These are phyloP conservation scores for Leucosticte australis DNA, from an alignment of 2,113 vertebrate species.

Conservation along the genomic window DNA sequence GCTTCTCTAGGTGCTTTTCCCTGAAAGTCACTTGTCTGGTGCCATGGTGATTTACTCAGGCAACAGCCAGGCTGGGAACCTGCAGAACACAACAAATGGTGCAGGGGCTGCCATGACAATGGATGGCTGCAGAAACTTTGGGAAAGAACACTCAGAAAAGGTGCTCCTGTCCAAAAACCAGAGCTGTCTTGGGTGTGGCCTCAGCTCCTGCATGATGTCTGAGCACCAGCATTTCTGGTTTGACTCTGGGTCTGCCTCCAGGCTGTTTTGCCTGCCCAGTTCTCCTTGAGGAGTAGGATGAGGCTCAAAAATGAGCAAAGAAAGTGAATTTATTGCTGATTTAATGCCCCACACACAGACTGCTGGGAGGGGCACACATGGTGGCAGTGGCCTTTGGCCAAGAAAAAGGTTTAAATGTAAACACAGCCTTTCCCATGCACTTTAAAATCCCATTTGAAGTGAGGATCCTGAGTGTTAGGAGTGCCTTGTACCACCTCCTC, in stretches of 20 bases:
- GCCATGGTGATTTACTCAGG: neutral
- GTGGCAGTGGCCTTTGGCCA: neutral
- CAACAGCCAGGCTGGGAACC: neutral
- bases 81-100: neutral
- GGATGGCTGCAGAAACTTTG: neutral
- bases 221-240: neutral
- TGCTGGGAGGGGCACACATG: rapidly evolving
- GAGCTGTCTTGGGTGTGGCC: neutral
- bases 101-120: neutral
- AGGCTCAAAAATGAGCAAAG: neutral
- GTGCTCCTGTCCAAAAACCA: neutral
- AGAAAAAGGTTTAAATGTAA: neutral
- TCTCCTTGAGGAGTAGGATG: neutral
- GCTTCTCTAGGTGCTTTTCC: neutral
- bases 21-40: neutral
- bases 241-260: neutral
- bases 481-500: neutral
- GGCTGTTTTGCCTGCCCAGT: neutral
- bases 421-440: neutral
- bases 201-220: neutral
- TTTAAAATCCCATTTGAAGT: neutral
- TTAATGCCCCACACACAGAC: neutral
- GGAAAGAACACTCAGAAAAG: neutral
- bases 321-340: neutral
- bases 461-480: neutral